Base-by-base conservation (phyloP, 2,113 vertebrate genomes). In the Myotis davidii region DNA sequence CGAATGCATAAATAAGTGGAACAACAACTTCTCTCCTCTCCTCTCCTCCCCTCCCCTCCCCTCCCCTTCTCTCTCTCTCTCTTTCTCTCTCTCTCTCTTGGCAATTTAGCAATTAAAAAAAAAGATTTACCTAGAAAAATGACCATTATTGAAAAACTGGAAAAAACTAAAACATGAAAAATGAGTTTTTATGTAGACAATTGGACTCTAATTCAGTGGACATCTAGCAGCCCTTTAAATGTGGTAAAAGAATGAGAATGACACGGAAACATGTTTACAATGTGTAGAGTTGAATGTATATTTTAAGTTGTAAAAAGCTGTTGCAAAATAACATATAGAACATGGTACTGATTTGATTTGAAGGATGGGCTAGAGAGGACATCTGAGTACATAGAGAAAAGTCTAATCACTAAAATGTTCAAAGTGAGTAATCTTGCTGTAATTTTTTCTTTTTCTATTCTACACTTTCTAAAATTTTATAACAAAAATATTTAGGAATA, bases 131-230 rank as follows among this genome's bases (percentile, higher is more conserved):
- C 18, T 32, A 20, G 0, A 18, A 90, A 20, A 88, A 65, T 52
- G 69, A 65, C 34, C 39, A 76, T 64, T 52, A 42, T 27, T 88
- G 20, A 70, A 90, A 90, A 82, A 48, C 0, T 39, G 23, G 17
- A 89, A 94, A 74, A 64, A 81, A 20, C 4, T 77, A 61, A 59
- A 83, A 85, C 29, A 84, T 73, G 34, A 88, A 88, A 72, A 81
- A 59, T 92, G 18, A 70, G 12, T 91, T 65, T 11, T 67, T 88
- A 21, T 1, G 9, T 34, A 39, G 54, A 34, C 29, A 8, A 48
- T 37, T 9, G 32, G 52, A 72, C 48, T 72, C 20, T 59, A 84
- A 20, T 21, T 79, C 29, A 39, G 5, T 67, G 54, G 23, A 50
- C 2, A 14, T 45, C 21, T 32, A 73, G 61, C 23, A 76, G 64